Base-by-base conservation (phyloP, 2,113 vertebrate species). In the Melanotaenia duboulayi region DNA sequence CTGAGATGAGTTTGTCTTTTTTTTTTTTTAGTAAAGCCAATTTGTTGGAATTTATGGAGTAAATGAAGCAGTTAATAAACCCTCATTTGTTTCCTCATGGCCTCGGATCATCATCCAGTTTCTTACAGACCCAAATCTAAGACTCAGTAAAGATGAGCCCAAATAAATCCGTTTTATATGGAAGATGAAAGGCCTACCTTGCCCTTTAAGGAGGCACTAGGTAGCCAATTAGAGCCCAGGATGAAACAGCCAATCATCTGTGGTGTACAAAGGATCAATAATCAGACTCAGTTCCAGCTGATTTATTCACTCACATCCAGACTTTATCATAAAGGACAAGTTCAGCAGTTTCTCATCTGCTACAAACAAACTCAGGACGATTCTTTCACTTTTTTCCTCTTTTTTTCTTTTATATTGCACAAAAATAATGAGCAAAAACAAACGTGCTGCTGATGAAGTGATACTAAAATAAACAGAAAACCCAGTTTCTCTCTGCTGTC, bases 281-380 rank as follows among this genome's bases (percentile, higher is more conserved):
- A 80, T 14, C 62, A 90, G 92, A 90, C 94, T 96, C 95, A 96
- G 95, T 96, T 96, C 95, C 96, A 96, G 97, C 97, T 96, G 96
- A 96, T 97, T 98, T 97, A 96, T 97, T 89, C 95, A 93, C 94
- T 94, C 94, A 96, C 94, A 94, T 93, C 96, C 95, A 96, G 95
- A 95, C 94, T 94, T 95, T 93, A 95, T 95, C 94, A 95, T 93
- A 52, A 90, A 85, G 90, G 81, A 83, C 90, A 94, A 91, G 93
- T 94, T 37, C 91, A 94, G 40, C 71, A 58, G 93, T 94, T 94
- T 20, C 46, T 11, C 44, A 12, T 63, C 44, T 20, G 44, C 46
- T 64, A 35, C 48, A n/a, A 37, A 9, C 40, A 35, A 65, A 51
- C 46, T 35, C 22, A 42, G 7, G 16, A 44, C 6, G n/a, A n/a